Evolutionary conservation across 2,888 invertebrate species (phyloP).

Genomic region (Lucinisca nassula): DNA sequence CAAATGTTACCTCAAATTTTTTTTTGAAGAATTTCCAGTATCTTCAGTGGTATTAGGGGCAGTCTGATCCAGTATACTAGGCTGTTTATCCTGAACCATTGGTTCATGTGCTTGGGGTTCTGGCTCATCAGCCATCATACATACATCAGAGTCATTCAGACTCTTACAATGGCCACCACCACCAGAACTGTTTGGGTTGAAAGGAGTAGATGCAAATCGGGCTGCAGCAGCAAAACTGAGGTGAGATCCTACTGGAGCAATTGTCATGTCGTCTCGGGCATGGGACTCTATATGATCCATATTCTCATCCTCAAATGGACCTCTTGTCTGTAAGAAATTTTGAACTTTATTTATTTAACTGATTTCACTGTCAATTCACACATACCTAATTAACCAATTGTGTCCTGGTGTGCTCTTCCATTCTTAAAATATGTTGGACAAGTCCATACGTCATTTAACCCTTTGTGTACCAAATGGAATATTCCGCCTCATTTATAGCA

Average conservation of each 20-base stretch:
- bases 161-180: background rate
- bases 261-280: constrained; percentile 76
- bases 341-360: too few relatives aligned
- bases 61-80: constrained; percentile 27
- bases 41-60: constrained; percentile 18
- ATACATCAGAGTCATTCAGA: constrained; percentile 20
- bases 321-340: constrained; percentile 26
- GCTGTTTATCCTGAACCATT: background rate
- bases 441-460: too few relatives aligned
- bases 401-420: too few relatives aligned
- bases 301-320: constrained; percentile 69
- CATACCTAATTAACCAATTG: too few relatives aligned
- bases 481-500: too few relatives aligned
- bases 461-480: too few relatives aligned
- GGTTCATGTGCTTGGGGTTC: background rate
- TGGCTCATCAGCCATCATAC: constrained; percentile 19
- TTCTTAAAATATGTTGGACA: too few relatives aligned
- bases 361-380: too few relatives aligned
- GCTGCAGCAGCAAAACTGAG: constrained; percentile 82
- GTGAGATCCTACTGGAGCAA: constrained; percentile 82
- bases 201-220: constrained; percentile 84
- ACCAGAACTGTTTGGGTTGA: constrained; percentile 67
- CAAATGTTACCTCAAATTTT: constrained; percentile 52
- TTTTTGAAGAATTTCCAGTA: constrained; percentile 38
- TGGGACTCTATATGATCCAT: constrained; percentile 75